These are phyloP conservation scores for Hypomecis punctinalis DNA, from an alignment of 2,888 invertebrate genomes.

Conservation along the genomic window DNA sequence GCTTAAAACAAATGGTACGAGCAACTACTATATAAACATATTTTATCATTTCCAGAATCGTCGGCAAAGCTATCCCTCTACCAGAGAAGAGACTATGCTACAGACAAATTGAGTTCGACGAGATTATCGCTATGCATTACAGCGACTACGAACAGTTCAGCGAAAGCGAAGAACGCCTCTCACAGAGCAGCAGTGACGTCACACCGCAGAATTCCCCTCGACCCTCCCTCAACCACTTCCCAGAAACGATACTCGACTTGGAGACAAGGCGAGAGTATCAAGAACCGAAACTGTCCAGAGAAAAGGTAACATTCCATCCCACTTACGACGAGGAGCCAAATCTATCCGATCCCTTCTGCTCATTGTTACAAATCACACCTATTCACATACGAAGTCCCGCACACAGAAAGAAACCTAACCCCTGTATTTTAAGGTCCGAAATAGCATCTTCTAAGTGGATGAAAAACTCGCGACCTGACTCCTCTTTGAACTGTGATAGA, in stretches of 20 bases:
- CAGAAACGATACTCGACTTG: conserved; percentile 56
- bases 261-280: conserved; percentile 14
- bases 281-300: conserved; percentile 62
- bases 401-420: conserved; percentile 67
- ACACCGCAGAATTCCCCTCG: conserved; percentile 79
- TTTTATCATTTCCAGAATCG: conserved; percentile 65
- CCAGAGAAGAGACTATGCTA: conserved; percentile 66
- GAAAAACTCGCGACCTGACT: conserved; percentile 73
- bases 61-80: conserved; percentile 69
- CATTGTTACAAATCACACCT: conserved; percentile 78
- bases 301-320: conserved; percentile 60
- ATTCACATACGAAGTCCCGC: conserved; percentile 72
- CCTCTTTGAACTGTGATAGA: conserved; percentile 73
- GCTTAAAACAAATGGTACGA: too few species aligned
- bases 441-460: conserved; percentile 80
- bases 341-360: conserved; percentile 71
- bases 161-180: conserved; percentile 76
- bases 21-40: not conserved
- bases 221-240: conserved; percentile 60
- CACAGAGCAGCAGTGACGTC: conserved; percentile 76
- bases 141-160: conserved; percentile 75
- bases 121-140: conserved; percentile 77
- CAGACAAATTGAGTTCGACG: conserved; percentile 74
- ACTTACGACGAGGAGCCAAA: conserved; percentile 58
- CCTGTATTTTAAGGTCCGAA: conserved; percentile 75